These are phyloP conservation scores for Falco punctatus DNA, from an alignment of 2,113 vertebrate genomes.

Conservation along the genomic window DNA sequence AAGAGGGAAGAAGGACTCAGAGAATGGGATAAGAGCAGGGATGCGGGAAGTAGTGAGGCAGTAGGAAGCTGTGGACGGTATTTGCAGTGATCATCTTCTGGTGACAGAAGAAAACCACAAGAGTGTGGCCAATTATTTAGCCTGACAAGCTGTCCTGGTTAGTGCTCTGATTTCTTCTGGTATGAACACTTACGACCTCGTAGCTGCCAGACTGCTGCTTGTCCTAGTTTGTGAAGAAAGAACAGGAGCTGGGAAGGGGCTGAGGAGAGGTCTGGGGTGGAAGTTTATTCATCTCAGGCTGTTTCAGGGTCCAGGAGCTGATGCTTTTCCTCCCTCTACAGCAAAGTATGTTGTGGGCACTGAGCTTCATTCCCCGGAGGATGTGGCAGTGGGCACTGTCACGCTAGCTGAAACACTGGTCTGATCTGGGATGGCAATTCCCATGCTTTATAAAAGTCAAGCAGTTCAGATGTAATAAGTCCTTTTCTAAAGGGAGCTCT, in stretches of 20 bases:
- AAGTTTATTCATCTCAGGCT: not conserved
- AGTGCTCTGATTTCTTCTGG: not conserved
- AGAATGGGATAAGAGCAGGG: not conserved
- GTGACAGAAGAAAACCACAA: not conserved
- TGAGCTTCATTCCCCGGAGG: not conserved
- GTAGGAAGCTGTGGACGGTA: not conserved
- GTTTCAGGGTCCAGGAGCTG: not conserved
- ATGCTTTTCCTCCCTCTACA: not conserved
- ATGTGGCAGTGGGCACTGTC: not conserved
- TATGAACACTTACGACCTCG: not conserved
- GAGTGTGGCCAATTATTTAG: not conserved
- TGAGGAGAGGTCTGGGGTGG: not conserved
- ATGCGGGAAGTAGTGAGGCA: not conserved
- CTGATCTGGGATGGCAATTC: conserved; percentile 27
- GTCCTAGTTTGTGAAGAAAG: not conserved
- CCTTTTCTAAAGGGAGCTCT: conserved; percentile 45
- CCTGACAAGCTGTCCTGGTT: not conserved
- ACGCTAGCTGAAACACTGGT: not conserved
- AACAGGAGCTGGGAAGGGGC: not conserved
- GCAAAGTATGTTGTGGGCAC: not conserved
- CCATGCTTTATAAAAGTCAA: conserved; percentile 16
- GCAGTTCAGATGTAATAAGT: conserved; percentile 46
- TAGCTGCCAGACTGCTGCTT: not conserved
- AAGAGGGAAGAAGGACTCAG: not conserved
- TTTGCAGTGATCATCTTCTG: not conserved